A percentile compares a stretch with the other conserved stretches of the same genome.
These are phyloP conservation scores for Passer montanus DNA, from an alignment of 2,113 vertebrate genomes.

Conservation along the genomic window DNA sequence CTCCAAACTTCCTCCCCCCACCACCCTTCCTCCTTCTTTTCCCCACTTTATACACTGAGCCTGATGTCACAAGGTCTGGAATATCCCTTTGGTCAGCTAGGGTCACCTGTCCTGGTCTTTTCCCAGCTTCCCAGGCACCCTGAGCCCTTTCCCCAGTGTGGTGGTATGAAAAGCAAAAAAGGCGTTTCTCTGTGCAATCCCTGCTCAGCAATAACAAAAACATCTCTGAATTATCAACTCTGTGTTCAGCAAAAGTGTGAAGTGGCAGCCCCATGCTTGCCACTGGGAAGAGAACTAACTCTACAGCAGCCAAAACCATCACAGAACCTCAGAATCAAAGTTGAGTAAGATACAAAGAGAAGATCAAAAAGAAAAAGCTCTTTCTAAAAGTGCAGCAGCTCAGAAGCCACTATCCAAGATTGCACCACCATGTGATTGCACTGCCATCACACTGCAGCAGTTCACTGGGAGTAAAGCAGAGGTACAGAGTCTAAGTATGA, in stretches of 20 bases:
- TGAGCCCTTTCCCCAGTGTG: fast-evolving
- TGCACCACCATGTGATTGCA: background rate
- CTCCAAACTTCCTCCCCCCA: background rate
- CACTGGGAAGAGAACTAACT: background rate
- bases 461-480: background rate
- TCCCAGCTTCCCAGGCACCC: background rate
- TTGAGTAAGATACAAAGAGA: background rate
- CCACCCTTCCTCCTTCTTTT: background rate
- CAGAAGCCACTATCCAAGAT: background rate
- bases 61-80: background rate
- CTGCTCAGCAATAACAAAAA: background rate
- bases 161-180: background rate
- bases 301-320: background rate
- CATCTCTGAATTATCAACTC: background rate
- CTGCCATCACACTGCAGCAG: background rate
- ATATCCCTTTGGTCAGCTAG: background rate
- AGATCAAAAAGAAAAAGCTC: background rate
- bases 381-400: background rate
- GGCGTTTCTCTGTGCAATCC: background rate
- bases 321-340: background rate
- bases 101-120: no score
- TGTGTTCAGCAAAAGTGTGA: background rate
- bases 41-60: background rate
- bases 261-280: background rate
- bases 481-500: background rate